Evolutionary conservation across 2,888 invertebrate species (phyloP), one percentile per base, ranked within the genome.

Genomic region (Gastrophysa polygoni): DNA sequence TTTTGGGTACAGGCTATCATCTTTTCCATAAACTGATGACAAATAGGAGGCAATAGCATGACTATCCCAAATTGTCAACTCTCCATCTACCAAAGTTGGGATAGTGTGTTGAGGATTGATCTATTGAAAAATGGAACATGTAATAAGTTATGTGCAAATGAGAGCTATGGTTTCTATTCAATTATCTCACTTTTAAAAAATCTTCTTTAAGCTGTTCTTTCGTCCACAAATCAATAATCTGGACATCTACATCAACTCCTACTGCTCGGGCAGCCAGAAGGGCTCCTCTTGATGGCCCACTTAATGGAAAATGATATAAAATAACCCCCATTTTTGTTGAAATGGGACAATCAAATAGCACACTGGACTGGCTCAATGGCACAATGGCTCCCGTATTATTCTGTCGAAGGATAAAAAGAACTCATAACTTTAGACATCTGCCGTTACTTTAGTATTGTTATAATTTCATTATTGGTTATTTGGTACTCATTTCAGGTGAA

Each of bases 71-170:
- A 90, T 66, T 11, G 84, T 77, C 73, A 89, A 88, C 10, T 88
- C 89, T 60, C 87, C 84, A 75, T 90, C 90, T 20, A 87, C 86
- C 59, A 91, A 80, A 7, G 90, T 89, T 7, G 90, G 90, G 3
- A 91, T 81, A 61, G 85, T 85, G 75, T 89, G 89, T 73, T 89
- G 89, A 4, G 88, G 88, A 77, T 89, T 89, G 47, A 88, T 82
- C 81, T 87, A 83, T 48, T 84, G 66, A 61, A 44, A 55, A 52
- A 16, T 16, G 4, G 10, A 28, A 51, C 14, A n/a, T n/a, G n/a
- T n/a, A n/a, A n/a, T n/a, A n/a, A n/a, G n/a, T n/a, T n/a, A n/a
- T n/a, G n/a, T n/a, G n/a, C n/a, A n/a, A n/a, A n/a, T n/a, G n/a
- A n/a, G n/a, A n/a, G n/a, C n/a, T n/a, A n/a, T n/a, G n/a, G n/a